phyloP scores from a whole-genome alignment of 2,113 vertebrate genomes.

The Boulengeromyrus knoepffleri region DNA sequence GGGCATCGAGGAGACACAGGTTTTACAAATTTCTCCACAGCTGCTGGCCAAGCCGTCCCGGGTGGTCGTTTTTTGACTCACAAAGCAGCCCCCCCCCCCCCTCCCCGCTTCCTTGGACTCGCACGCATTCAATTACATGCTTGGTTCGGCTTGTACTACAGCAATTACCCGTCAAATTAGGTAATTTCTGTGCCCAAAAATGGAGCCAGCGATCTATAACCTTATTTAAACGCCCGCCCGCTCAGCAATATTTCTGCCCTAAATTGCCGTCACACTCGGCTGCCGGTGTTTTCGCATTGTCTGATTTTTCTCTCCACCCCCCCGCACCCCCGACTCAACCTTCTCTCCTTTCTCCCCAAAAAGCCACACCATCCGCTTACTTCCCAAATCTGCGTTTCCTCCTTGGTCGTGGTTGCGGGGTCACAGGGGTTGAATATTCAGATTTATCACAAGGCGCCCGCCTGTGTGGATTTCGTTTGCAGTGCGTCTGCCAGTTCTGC shows the following conservation, averaged over 20 bases:
- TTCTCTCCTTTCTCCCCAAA: neutral
- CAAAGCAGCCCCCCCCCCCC: conserved; percentile 34
- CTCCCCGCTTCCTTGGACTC: conserved; percentile 36
- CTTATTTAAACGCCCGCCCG: conserved; percentile 52
- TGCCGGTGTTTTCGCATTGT: conserved; percentile 30
- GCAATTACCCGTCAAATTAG: conserved; percentile 64
- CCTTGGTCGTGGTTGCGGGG: neutral
- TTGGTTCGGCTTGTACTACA: conserved; percentile 63
- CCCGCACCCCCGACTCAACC: neutral
- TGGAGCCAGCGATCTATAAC: conserved; percentile 66
- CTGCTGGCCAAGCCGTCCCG: conserved; percentile 37
- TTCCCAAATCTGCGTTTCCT: conserved; percentile 12
- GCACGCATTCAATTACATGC: conserved; percentile 71
- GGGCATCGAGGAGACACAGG: neutral
- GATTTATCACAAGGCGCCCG: conserved; percentile 21
- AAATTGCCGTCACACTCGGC: conserved; percentile 66
- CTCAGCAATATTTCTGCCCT: conserved; percentile 44
- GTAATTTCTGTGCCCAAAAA: conserved; percentile 61
- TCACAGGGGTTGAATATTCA: conserved; percentile 25
- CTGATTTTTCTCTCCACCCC: neutral
- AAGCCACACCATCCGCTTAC: neutral
- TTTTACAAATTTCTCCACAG: conserved; percentile 46
- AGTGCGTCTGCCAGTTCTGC: neutral
- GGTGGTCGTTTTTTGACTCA: conserved; percentile 47
- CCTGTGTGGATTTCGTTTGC: neutral